Evolutionary conservation across 2,797 vertebrate species (phyloP).

Genomic region (Lepus oiostolus): DNA sequence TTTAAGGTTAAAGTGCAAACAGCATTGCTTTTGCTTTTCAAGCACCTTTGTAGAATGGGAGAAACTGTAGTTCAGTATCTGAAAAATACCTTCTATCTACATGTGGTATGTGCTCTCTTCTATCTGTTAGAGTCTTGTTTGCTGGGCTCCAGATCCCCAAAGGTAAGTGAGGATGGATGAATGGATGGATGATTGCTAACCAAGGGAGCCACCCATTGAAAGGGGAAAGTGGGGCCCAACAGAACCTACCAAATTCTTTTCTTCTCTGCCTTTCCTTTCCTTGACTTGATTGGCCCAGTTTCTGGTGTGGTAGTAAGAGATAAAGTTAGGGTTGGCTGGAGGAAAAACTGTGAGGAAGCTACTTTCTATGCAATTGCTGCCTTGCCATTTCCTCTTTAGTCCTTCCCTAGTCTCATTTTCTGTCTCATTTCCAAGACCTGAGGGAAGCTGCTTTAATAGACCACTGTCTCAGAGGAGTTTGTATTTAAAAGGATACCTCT

Average conservation of each 20-base stretch:
- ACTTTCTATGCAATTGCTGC: constrained; percentile 38
- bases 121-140: background rate
- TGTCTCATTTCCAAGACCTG: background rate
- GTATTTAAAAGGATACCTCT: constrained; percentile 10
- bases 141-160: background rate
- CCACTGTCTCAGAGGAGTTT: background rate
- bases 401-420: background rate
- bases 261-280: constrained; percentile 8
- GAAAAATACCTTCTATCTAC: constrained; percentile 34
- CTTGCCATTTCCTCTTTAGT: constrained; percentile 2
- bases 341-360: background rate
- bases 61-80: constrained; percentile 36
- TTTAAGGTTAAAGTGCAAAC: background rate
- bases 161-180: background rate
- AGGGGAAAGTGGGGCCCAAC: constrained; percentile 3
- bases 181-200: background rate
- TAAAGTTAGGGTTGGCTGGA: constrained; percentile 26
- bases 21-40: constrained; percentile 31
- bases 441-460: constrained; percentile 37
- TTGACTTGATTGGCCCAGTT: constrained; percentile 8
- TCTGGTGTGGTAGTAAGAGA: constrained; percentile 25
- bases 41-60: background rate
- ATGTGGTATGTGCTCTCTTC: background rate
- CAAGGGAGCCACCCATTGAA: background rate
- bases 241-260: constrained; percentile 5